Conservation (phyloP, 2,888 invertebrate species). For the Diplolepis rosae region DNA sequence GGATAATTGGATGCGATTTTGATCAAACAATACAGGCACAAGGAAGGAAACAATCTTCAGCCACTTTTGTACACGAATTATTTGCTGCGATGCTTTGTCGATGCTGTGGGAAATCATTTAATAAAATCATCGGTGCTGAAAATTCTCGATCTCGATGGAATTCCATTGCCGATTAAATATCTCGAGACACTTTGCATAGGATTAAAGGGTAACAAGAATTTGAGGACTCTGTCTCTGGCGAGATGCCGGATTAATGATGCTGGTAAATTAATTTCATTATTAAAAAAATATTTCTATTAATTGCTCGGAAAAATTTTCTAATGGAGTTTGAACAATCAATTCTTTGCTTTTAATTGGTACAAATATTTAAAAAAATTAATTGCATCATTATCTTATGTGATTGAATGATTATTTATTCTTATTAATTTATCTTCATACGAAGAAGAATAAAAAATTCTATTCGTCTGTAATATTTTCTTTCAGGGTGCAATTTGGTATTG, state of each 20-base stretch:
- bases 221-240: conserved; percentile 49
- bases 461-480: too few species aligned
- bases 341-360: too few species aligned
- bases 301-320: too few species aligned
- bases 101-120: conserved; percentile 51
- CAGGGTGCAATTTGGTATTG: conserved; percentile 55
- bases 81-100: conserved; percentile 54
- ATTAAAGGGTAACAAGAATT: conserved; percentile 47
- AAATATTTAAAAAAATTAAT: too few species aligned
- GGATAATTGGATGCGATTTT: neutral
- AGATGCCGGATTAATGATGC: neutral
- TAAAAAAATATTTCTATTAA: too few species aligned
- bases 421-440: neutral
- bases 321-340: too few species aligned
- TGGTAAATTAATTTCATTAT: neutral
- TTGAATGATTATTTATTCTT: neutral
- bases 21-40: neutral
- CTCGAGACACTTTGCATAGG: conserved; percentile 51
- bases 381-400: too few species aligned
- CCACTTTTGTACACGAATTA: conserved; percentile 54
- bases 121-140: conserved; percentile 48
- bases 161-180: conserved; percentile 54
- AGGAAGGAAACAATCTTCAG: too few species aligned
- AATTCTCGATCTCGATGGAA: conserved; percentile 53
- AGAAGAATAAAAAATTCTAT: neutral